Percentiles rank a stretch among this genome's conserved stretches.
These are phyloP conservation scores for Odontomachus brunneus DNA, from an alignment of 1,140 invertebrate species.

Conservation along the genomic window DNA sequence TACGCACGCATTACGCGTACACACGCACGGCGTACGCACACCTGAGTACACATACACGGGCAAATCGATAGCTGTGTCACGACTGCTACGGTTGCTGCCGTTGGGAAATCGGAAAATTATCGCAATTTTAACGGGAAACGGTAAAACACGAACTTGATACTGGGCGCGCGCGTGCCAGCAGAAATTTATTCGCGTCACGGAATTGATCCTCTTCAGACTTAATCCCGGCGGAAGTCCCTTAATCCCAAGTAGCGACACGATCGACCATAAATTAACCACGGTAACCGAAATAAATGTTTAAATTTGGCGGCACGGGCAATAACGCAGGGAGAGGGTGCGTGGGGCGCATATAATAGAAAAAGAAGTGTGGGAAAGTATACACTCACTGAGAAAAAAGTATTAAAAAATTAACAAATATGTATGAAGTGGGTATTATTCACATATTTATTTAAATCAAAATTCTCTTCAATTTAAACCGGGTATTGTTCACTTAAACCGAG, in stretches of 20 bases:
- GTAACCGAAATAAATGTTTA: neutral
- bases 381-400: no score
- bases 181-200: neutral
- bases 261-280: neutral
- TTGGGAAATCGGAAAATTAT: conserved; percentile 32
- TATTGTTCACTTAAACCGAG: no score
- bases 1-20: neutral
- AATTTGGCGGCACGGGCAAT: neutral
- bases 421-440: no score
- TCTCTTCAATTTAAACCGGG: no score
- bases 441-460: no score
- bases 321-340: no score
- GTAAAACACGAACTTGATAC: neutral
- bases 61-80: neutral
- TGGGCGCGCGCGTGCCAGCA: no score
- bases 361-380: neutral
- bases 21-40: neutral
- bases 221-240: neutral
- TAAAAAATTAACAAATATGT: no score
- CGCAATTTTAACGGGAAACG: conserved; percentile 12
- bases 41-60: neutral
- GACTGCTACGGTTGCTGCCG: neutral
- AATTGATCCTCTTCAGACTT: neutral
- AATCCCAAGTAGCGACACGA: neutral
- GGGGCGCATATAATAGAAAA: neutral